Conservation (phyloP, 2,113 vertebrate genomes). For the Myiozetetes cayanensis region DNA sequence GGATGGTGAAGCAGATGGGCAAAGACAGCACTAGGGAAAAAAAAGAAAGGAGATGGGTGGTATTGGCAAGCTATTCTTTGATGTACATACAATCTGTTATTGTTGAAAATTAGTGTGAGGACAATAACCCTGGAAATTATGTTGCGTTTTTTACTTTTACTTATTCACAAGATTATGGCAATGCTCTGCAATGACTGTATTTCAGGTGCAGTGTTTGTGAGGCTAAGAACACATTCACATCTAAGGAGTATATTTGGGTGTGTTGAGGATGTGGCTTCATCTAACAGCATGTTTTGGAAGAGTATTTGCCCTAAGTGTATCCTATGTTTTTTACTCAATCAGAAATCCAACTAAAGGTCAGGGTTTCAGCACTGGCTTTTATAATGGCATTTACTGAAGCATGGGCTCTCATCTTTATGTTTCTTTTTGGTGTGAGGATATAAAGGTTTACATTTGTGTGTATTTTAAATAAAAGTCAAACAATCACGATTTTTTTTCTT, state of each 20-base stretch:
- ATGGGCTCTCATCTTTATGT: background rate
- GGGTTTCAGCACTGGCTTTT: background rate
- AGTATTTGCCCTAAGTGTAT: background rate
- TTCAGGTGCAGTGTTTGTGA: background rate
- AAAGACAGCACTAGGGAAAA: background rate
- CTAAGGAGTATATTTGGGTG: background rate
- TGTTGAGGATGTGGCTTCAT: background rate
- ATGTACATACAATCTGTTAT: accelerated
- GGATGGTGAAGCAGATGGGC: background rate
- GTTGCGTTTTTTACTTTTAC: background rate
- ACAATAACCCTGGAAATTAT: background rate
- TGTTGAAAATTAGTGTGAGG: background rate
- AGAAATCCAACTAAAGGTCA: background rate
- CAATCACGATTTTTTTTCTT: accelerated
- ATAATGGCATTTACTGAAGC: background rate
- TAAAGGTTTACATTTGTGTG: background rate
- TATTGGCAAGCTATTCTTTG: background rate
- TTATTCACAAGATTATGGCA: background rate
- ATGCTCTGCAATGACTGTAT: accelerated
- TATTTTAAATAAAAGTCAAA: background rate
- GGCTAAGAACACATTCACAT: background rate
- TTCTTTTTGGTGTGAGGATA: background rate
- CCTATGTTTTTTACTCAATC: background rate
- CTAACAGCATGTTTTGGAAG: background rate
- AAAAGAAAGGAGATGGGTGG: background rate